phyloP scores from a whole-genome alignment of 92 coral and sea anemone genomes.

The Porites cylindrica region DNA sequence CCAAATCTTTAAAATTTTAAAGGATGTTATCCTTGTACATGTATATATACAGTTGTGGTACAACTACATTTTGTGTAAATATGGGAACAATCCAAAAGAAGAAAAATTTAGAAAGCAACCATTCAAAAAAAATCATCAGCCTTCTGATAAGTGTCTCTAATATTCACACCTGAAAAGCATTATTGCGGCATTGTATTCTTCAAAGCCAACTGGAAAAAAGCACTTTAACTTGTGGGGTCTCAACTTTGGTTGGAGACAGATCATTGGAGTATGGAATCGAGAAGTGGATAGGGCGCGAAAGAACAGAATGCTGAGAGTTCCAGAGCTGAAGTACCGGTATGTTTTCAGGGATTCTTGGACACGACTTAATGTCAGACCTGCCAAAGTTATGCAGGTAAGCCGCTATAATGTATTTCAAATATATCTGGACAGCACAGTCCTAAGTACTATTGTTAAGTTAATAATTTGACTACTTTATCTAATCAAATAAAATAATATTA shows the following conservation, averaged over 20 bases:
- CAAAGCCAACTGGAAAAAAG: conserved; percentile 45
- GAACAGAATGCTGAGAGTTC: conserved; percentile 33
- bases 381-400: conserved; percentile 60
- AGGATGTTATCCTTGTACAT: too few species aligned
- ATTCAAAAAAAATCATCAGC: neutral
- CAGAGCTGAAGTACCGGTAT: conserved; percentile 35
- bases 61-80: too few species aligned
- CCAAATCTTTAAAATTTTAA: too few species aligned
- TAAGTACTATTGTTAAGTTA: neutral
- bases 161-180: conserved; percentile 35
- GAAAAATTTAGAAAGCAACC: too few species aligned
- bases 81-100: too few species aligned
- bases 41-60: too few species aligned
- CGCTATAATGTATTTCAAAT: too few species aligned
- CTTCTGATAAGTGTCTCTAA: neutral
- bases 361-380: conserved; percentile 47
- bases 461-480: neutral
- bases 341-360: conserved; percentile 56
- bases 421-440: neutral
- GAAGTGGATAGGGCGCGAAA: conserved; percentile 28
- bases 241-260: conserved; percentile 48
- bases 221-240: conserved; percentile 29
- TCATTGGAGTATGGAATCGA: conserved; percentile 31
- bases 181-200: conserved; percentile 43
- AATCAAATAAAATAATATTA: neutral